Evolutionary conservation across 2,797 vertebrate species (phyloP).

Genomic region (Myripristis jacobus): DNA sequence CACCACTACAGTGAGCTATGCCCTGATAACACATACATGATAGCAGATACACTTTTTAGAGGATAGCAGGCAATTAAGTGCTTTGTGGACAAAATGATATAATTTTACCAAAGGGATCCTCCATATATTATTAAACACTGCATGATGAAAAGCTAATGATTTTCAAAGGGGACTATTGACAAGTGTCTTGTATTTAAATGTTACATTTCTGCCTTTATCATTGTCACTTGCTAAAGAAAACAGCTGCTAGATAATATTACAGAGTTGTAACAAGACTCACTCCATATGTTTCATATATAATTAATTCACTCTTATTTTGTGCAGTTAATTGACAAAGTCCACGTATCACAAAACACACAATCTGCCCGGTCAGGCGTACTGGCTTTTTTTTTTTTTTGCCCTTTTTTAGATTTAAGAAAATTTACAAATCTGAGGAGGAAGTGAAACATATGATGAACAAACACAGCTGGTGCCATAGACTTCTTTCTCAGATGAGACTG

Average conservation of each 20-base stretch:
- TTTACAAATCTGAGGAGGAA: conserved; percentile 5
- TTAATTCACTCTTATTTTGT: conserved; percentile 9
- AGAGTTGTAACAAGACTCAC: conserved; percentile 15
- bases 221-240: conserved; percentile 1
- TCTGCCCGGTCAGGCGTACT: not conserved
- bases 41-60: not conserved
- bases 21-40: not conserved
- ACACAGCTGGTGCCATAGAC: not conserved
- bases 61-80: not conserved
- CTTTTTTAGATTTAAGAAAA: not conserved
- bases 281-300: not conserved
- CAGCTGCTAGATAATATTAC: conserved; percentile 12
- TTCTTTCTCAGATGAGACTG: conserved; percentile 73
- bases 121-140: not conserved
- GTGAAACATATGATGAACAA: conserved; percentile 36
- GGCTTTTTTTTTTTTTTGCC: not conserved
- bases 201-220: not conserved
- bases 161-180: not conserved
- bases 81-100: not conserved
- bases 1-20: not conserved
- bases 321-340: conserved; percentile 12
- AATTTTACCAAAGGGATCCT: not conserved
- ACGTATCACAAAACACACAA: not conserved
- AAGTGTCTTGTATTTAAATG: not conserved
- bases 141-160: not conserved